Evolutionary conservation across 2,888 invertebrate species (phyloP), one percentile per base, ranked within the genome.

Genomic region (Cephalotes varians): DNA sequence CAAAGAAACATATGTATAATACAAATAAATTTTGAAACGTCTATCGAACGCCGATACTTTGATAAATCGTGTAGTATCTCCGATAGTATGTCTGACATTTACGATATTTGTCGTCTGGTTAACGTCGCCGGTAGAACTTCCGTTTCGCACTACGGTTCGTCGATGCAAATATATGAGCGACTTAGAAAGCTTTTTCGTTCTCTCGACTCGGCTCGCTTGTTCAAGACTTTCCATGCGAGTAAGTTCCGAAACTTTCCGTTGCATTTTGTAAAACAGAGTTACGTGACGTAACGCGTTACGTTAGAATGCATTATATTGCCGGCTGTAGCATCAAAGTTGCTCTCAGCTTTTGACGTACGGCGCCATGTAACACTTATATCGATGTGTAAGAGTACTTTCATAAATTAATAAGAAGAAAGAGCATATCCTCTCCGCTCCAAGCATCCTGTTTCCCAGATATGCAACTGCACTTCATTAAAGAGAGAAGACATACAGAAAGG

Each of bases 211-310:
- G 15, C 40, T 28, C 40, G 25, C 44, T 25, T 56, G 44, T 71
- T 58, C 44, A 10, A 9, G n/a, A 67, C 31, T 67, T 67, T 12
- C 31, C 18, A 69, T 12, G 40, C 67, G 44, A 56, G 56, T 34
- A 76, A 77, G 76, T 79, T 58, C 21, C 44, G 25, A 79, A 79
- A 79, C 77, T 79, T 79, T 44, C 25, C 12, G 31, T 47, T 79
- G 71, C 77, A 71, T 79, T 79, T 79, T 79, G 56, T 25, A 44
- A 44, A 56, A 58, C 56, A 25, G 62, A 79, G 71, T 79, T 79
- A 71, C 56, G 71, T 79, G 71, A 79, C 56, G 77, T 71, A 71
- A 71, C 71, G 15, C 40, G 40, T 79, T 56, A 77, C 51, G 62
- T 62, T 62, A 71, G 56, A 79, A 71, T 34, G 77, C 56, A 56